Conservation (phyloP, 1,140 invertebrate species). For the Drosophila malerkotliana region DNA sequence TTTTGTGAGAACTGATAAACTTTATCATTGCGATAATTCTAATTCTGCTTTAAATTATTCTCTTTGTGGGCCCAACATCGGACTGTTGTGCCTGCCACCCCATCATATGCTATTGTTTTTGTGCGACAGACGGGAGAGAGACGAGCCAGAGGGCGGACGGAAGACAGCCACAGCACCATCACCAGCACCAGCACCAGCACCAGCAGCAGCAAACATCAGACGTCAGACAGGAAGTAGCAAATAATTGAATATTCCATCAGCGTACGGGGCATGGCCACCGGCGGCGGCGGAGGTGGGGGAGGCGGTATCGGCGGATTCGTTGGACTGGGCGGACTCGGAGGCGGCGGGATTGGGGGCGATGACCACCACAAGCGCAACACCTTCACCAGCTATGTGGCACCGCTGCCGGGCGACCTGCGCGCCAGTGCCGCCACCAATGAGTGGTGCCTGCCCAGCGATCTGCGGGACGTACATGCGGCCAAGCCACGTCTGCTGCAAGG, state of each 20-base stretch:
- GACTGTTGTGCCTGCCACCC: neutral
- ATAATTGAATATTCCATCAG: conserved; percentile 73
- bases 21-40: conserved; percentile 73
- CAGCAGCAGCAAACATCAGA: conserved; percentile 7
- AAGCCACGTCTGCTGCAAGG: conserved; percentile 64
- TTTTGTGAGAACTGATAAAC: conserved; percentile 57
- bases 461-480: conserved; percentile 72
- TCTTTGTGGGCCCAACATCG: neutral
- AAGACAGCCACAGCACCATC: neutral
- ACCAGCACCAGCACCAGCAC: conserved; percentile 24
- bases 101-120: neutral
- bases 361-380: conserved; percentile 80
- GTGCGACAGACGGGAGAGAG: conserved; percentile 4
- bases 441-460: conserved; percentile 75
- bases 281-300: conserved; percentile 32
- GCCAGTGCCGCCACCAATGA: conserved; percentile 66
- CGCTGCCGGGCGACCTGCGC: conserved; percentile 63
- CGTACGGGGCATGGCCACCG: conserved; percentile 68
- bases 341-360: conserved; percentile 39
- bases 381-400: conserved; percentile 81
- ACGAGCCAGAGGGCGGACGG: conserved; percentile 9
- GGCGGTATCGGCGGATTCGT: neutral
- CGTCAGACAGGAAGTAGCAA: conserved; percentile 54
- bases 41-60: conserved; percentile 46
- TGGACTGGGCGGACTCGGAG: conserved; percentile 31